A percentile compares a stretch with the other conserved stretches of the same genome.
These are phyloP conservation scores for Archivesica marissinica DNA, from an alignment of 1,140 invertebrate species.

Conservation along the genomic window DNA sequence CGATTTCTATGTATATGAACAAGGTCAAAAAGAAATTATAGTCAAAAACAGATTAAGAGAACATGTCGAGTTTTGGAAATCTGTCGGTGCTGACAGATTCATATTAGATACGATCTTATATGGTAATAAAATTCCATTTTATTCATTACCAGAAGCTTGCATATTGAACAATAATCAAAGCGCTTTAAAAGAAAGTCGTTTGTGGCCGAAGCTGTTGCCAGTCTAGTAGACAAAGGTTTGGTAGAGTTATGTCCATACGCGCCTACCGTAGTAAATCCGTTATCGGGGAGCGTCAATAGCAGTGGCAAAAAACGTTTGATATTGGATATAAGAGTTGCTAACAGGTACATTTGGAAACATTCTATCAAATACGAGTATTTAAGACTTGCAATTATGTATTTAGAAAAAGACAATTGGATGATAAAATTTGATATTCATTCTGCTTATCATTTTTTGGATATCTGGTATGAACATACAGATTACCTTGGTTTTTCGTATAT, in stretches of 20 bases:
- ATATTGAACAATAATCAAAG: constrained; percentile 32
- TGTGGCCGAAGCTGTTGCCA: constrained; percentile 19
- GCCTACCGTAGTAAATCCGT: constrained; percentile 23
- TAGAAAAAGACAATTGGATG: constrained; percentile 2
- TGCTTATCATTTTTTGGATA: constrained; percentile 47
- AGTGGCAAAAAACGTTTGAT: constrained; percentile 34
- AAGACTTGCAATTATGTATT: constrained; percentile 3
- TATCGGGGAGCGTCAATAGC: background rate
- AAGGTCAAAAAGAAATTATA: constrained; percentile 25
- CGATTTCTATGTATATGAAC: constrained; percentile 7
- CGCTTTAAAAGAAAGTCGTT: constrained; percentile 2
- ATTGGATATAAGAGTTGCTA: constrained; percentile 42
- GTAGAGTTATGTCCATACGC: background rate
- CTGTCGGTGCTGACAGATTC: constrained; percentile 12
- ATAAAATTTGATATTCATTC: constrained; percentile 52
- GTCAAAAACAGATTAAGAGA: constrained; percentile 53
- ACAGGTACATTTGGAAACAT: constrained; percentile 35
- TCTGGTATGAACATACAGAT: background rate
- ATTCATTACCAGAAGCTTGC: background rate
- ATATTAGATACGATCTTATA: background rate
- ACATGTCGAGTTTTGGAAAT: constrained; percentile 23
- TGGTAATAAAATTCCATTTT: constrained; percentile 54
- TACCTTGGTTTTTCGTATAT: constrained; percentile 11
- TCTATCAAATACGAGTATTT: constrained; percentile 31
- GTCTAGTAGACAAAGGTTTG: constrained; percentile 31